phyloP scores from a whole-genome alignment of 2,797 vertebrate species.

The Fistularia tabacaria region DNA sequence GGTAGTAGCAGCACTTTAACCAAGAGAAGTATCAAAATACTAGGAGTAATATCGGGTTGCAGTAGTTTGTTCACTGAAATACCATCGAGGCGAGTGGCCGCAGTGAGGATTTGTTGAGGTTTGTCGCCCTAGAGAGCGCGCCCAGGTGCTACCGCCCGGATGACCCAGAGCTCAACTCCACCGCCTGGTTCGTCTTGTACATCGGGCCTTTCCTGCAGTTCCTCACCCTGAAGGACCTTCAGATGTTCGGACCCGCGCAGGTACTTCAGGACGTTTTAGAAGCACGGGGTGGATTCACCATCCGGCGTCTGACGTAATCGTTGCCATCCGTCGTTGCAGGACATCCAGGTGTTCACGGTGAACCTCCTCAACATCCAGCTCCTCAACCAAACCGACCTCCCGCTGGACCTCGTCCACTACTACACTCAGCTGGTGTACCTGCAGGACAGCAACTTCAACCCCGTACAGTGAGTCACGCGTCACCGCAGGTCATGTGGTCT shows the following conservation, averaged over 20 bases:
- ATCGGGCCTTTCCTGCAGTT: constrained; percentile 65
- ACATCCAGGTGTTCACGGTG: constrained; percentile 62
- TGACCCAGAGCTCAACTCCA: constrained; percentile 67
- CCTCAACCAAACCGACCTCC: constrained; percentile 37
- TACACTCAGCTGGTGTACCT: constrained; percentile 64
- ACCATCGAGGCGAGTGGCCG: no score
- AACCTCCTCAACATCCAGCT: constrained; percentile 67
- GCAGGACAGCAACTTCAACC: constrained; percentile 63
- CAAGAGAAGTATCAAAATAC: no score
- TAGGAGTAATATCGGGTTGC: no score
- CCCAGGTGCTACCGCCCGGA: constrained; percentile 66
- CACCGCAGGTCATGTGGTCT: background rate
- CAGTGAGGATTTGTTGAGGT: no score
- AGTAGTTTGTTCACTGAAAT: no score
- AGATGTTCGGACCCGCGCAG: constrained; percentile 51
- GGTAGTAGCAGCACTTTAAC: no score
- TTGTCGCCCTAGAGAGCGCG: constrained; percentile 24
- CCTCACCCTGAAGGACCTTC: constrained; percentile 61
- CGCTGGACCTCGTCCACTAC: constrained; percentile 52
- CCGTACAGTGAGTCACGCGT: constrained; percentile 60
- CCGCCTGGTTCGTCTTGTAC: constrained; percentile 76
- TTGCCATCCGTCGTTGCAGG: constrained; percentile 20
- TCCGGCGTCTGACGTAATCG: no score
- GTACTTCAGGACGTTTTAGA: constrained; percentile 31
- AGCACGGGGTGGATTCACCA: no score